Evolutionary conservation across 1,140 invertebrate genomes (phyloP), one percentile per base, ranked within the genome.

Genomic region (Bactericera cockerelli): DNA sequence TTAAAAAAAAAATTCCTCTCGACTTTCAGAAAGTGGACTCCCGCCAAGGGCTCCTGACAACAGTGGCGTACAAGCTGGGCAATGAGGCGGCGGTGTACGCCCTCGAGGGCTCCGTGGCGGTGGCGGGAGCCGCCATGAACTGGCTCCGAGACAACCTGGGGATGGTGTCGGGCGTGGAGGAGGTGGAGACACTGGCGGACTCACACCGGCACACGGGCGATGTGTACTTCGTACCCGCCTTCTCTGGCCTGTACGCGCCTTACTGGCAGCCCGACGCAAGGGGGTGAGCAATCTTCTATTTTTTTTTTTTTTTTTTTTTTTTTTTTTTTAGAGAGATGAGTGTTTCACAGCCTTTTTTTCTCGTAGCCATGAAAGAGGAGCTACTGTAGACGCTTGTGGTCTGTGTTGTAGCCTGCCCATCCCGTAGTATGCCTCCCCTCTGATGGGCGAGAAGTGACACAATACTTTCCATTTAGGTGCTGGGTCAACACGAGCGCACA

Each of bases 221-320:
- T 65, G 85, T 96, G 60, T 93, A 90, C 69, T 98, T 98, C 72
- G 94, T 98, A 10, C 94, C 94, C 0, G 89, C 89, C 6, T 94
- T 98, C 70, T 87, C 86, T 59, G 96, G 95, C 1, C 72, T 99
- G 0, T 97, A 93, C 70, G 94, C 94, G 42, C 95, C 96, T 0
- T 92, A 96, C 70, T 98, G 93, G 93, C 77, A 85, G 65, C 83
- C 88, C 66, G 89, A 94, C 75, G 93, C 93, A 2, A 79, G 91
- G 71, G 91, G 92, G 84, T 86, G 64, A 68, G 69, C 36, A 36
- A 14, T n/a, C 42, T 56, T 14, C 33, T 39, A 10, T 67, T 61
- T 14, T 22, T 19, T 14, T 58, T 56, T 60, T 1, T 36, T 58
- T 55, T 56, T 22, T 39, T 6, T 56, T n/a, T n/a, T n/a, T n/a